Conservation (phyloP, 1,140 invertebrate genomes). For the Tetragonula clypearis region DNA sequence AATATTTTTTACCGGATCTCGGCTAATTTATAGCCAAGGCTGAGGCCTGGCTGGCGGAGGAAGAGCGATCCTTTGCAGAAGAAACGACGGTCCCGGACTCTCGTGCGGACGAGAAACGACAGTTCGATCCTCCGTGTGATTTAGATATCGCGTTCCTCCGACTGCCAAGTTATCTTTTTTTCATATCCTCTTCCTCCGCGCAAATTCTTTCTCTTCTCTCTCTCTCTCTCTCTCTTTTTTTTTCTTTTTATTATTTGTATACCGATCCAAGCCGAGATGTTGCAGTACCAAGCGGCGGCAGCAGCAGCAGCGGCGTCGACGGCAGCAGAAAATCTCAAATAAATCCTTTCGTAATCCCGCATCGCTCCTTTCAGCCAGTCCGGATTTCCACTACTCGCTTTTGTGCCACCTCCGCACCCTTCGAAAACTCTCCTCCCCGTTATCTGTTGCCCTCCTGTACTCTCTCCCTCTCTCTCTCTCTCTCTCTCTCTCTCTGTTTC, state of each 20-base stretch:
- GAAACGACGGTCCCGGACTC: conserved; percentile 32
- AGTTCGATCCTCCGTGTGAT: conserved; percentile 49
- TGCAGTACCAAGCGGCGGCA: conserved; percentile 35
- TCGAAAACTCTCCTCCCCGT: conserved; percentile 55
- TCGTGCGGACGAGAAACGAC: conserved; percentile 29
- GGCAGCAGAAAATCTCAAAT: conserved; percentile 78
- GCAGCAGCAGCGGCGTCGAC: conserved; percentile 51
- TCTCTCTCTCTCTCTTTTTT: conserved; percentile 24
- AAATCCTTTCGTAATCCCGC: conserved; percentile 81
- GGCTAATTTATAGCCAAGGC: conserved; percentile 8
- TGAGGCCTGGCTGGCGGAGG: background rate
- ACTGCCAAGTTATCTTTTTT: conserved; percentile 49
- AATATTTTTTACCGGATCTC: background rate
- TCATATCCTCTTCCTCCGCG: background rate
- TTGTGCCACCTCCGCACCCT: conserved; percentile 68
- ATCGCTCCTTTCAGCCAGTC: conserved; percentile 78
- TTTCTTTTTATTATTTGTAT: conserved; percentile 75
- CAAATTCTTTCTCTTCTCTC: background rate
- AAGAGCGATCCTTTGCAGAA: background rate
- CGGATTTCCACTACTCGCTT: conserved; percentile 78
- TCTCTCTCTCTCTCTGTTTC: background rate
- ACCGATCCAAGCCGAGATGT: conserved; percentile 70
- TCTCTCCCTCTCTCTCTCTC: background rate
- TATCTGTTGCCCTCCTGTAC: conserved; percentile 32
- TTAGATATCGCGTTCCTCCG: conserved; percentile 52